Base-by-base conservation (phyloP, 2,797 vertebrate species). In the Danio choprae region DNA sequence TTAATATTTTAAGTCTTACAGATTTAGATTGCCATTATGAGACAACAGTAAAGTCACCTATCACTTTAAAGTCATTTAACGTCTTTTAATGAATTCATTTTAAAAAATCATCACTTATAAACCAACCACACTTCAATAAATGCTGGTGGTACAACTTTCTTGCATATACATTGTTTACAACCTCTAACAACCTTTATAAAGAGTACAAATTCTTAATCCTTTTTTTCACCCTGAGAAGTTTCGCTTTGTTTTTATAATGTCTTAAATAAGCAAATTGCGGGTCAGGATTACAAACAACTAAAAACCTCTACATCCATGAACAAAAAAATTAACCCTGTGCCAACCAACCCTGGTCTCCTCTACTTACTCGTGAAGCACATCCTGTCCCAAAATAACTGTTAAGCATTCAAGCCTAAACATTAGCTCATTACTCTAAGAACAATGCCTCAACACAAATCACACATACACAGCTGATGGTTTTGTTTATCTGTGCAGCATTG, bases 401-500 rank as follows among this genome's bases (percentile, higher is more conserved):
- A 41, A 20, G 43, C 56, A 71, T 71, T 71, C 58, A 63, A 56
- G 22, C 68, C 44, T 43, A 43, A 62, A 79, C 56, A 79, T 62
- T 62, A 53, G 56, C n/a, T 79, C 67, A 63, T 71, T 79, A 71
- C 13, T 59, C 43, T 36, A 51, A 41, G 56, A 79, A 53, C 67
- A 79, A 79, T 71, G 77, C 36, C 46, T 71, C 38, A n/a, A 29
- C 65, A 62, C 65, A 78, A 69, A 51, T 51, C 62, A 69, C 67
- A 62, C 77, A 71, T 43, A 56, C 41, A 71, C 67, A 63, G 46
- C 36, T 63, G 38, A 79, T 10, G 5, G 43, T 55, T 77, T 59
- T 79, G 76, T 70, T 78, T 10, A 63, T 71, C 77, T 79, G 55
- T 70, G 44, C 69, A 62, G 36, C 55, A 79, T 43, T 63, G 65